Evolutionary conservation across 2,797 vertebrate species (phyloP), one percentile per base, ranked within the genome.

Genomic region (Taenioides sp.): DNA sequence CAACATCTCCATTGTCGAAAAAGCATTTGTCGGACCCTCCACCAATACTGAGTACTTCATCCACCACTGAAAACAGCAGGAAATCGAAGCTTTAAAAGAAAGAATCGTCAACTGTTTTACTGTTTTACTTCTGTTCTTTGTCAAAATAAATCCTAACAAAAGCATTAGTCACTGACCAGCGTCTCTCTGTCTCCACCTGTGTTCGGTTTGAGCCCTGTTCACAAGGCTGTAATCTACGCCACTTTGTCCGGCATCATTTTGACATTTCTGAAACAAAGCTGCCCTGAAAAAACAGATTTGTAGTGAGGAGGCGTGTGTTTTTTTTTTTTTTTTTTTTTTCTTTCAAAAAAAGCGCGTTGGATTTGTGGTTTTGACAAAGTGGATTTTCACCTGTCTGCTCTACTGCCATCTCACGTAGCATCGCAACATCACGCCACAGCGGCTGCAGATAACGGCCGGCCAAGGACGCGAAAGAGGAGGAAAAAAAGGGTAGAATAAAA

Each of bases 341-440:
- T 31, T 31, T 25, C 10, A 6, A 25, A 65, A 50, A 28, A 49
- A 65, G 40, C 14, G 17, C 25, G 64, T 28, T 27, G 43, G 22
- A 23, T 65, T 65, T 50, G 47, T 50, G 17, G 23, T 27, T 65
- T 50, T 65, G 64, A 65, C 64, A 65, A 65, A 65, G 64, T 65
- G 64, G 64, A 25, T 65, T 65, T 28, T 65, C 64, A 65, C 64
- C 64, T 65, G 64, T 66, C 65, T 66, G 47, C 49, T 66, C 49
- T 28, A 18, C 65, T 66, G 17, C 65, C 65, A 66, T 66, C 65
- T 66, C 65, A 66, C 65, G 65, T 66, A 52, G 18, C 65, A 66
- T 66, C 65, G 49, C 65, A 50, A 37, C 43, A 65, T 65, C 43
- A 65, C 47, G 64, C 14, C 37, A 17, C 62, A 18, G 47, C 43